phyloP scores from a whole-genome alignment of 2,797 vertebrate genomes.

The Euphonia xanthogaster region DNA sequence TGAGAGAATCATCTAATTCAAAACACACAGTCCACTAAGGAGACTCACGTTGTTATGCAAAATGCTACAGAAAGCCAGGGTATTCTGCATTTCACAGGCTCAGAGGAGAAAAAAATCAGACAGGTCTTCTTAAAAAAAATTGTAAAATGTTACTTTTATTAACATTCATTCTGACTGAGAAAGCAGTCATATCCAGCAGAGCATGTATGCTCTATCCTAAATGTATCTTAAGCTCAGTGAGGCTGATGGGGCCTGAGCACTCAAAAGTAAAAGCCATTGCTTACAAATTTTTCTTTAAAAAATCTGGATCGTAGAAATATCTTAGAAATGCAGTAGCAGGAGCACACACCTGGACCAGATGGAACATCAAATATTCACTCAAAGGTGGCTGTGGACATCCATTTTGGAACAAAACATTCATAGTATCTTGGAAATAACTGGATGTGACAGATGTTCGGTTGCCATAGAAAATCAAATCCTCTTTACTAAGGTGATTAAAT shows the following conservation, averaged over 20 bases:
- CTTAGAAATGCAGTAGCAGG: neutral
- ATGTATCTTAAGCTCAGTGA: neutral
- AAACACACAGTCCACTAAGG: neutral
- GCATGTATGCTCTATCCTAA: neutral
- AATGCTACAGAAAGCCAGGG: neutral
- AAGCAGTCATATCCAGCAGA: neutral
- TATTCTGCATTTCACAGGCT: neutral
- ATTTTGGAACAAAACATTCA: neutral
- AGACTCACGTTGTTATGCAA: neutral
- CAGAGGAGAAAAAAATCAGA: neutral
- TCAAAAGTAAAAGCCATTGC: neutral
- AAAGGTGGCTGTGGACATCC: neutral
- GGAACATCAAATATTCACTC: neutral
- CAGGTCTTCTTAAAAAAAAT: neutral
- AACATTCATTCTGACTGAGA: neutral
- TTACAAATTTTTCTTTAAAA: neutral
- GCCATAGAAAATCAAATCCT: constrained; percentile 17
- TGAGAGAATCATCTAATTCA: neutral
- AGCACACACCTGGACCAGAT: neutral
- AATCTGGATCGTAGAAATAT: neutral
- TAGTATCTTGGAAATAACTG: neutral
- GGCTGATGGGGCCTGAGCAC: neutral
- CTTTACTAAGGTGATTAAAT: constrained; percentile 4
- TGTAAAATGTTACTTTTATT: neutral
- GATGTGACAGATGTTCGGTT: neutral